Evolutionary conservation across 2,888 invertebrate genomes (phyloP), one percentile per base, ranked within the genome.

Genomic region (Encarsia formosa): DNA sequence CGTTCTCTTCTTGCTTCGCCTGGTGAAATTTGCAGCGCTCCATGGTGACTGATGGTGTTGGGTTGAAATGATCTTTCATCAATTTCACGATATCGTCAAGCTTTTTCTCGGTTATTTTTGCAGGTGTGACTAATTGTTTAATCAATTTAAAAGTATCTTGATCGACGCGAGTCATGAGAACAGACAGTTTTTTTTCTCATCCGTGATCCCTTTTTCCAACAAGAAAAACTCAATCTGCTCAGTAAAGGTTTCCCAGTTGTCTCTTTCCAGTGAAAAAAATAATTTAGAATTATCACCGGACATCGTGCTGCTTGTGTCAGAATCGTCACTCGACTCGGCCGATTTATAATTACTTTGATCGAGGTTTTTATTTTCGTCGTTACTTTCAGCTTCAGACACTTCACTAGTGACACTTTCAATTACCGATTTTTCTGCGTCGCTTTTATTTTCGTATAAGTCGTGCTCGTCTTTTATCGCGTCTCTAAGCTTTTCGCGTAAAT

Each of bases 171-270:
- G 54, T 58, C 18, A 58, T 19, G 11, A 59, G 20, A 3, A 35
- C 41, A 3, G 58, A 41, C 20, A 41, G 40, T 46, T 57, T 56
- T 22, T 34, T 40, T 49, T 56, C 1, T 48, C 45, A n/a, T 49
- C 56, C 4, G 24, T 48, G 2, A 52, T 52, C 5, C 50, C 44
- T 22, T 57, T 61, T 9, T 48, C 55, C 1, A 45, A 31, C 64
- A 66, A 24, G 54, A 52, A 52, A 11, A 54, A 42, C 31, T 58
- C 56, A 5, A 59, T 38, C 11, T 52, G 11, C 16, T 59, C 60
- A 1, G 42, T 49, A 22, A 49, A 58, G 4, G 44, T 9, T 18
- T 58, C 58, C 52, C 55, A 58, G 35, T 58, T 43, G 22, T 55
- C 55, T 31, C 9, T 20, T 4, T 35, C 39, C 11, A 52, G 18